Evolutionary conservation across 2,113 vertebrate genomes (phyloP).

Genomic region (Thamnophis sirtalis): DNA sequence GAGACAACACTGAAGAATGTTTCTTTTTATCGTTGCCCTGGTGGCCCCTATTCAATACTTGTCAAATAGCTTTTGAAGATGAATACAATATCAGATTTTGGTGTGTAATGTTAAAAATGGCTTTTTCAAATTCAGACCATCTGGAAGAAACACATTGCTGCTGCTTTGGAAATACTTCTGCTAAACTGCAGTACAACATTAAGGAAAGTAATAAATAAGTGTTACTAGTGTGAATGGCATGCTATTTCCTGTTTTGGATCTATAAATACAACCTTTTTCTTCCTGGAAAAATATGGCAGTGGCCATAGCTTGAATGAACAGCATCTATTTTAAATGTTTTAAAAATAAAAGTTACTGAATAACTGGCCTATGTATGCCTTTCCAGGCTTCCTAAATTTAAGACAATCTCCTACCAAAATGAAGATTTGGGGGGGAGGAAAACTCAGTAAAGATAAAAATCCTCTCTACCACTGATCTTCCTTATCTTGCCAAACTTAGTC

Average conservation of each 20-base stretch:
- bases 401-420: not conserved
- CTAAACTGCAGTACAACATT: not conserved
- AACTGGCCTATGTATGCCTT: not conserved
- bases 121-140: not conserved
- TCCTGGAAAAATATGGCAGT: not conserved
- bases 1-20: not conserved
- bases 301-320: not conserved
- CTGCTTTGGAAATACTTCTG: not conserved
- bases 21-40: not conserved
- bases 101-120: not conserved
- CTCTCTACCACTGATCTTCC: not conserved
- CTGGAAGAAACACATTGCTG: not conserved
- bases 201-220: not conserved
- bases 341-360: slow-evolving; percentile 1
- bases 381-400: not conserved
- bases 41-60: not conserved
- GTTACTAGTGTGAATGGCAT: not conserved
- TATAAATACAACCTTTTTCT: not conserved
- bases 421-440: not conserved
- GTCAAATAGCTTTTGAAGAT: not conserved
- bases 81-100: not conserved
- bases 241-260: not conserved
- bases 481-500: not conserved
- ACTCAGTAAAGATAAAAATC: not conserved
- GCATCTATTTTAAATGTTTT: not conserved